Percentiles rank a stretch among this genome's conserved stretches.
Conservation (phyloP, 64 coral and sea anemone genomes). For the Platygyra sinensis region DNA sequence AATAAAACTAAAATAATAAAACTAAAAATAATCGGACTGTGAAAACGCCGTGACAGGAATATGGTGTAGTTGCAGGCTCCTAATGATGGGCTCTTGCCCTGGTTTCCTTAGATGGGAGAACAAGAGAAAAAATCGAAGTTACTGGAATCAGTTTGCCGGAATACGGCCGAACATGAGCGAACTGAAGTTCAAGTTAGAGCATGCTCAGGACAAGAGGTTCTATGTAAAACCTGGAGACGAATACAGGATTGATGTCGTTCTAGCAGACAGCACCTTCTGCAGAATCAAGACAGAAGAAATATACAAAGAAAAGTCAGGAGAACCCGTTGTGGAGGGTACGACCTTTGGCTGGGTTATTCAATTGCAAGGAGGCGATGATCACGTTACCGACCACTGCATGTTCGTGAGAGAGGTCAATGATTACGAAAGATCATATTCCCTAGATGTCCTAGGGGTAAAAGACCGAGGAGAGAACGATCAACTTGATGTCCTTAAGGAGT, state of each 20-base stretch:
- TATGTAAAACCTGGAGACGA: not conserved
- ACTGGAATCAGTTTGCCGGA: conserved; percentile 46
- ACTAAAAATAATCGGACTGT: too few species aligned
- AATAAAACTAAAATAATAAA: too few species aligned
- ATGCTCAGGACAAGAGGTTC: not conserved
- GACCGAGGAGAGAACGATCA: conserved; percentile 57
- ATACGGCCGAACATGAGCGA: conserved; percentile 45
- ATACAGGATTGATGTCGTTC: not conserved
- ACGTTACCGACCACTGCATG: conserved; percentile 2
- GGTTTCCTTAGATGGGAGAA: conserved; percentile 30
- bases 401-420: conserved; percentile 23
- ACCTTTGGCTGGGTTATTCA: conserved; percentile 36
- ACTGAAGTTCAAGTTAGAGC: not conserved
- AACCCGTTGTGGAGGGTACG: not conserved
- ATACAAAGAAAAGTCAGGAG: not conserved
- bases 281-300: conserved; percentile 8
- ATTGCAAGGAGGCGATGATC: not conserved
- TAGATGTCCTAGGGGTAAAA: conserved; percentile 54
- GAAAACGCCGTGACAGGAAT: too few species aligned
- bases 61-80: too few species aligned
- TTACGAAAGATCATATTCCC: conserved; percentile 43
- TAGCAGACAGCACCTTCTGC: not conserved
- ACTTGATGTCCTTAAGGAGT: conserved; percentile 41
- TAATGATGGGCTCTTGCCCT: too few species aligned
- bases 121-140: conserved; percentile 59